Conservation (phyloP, 2,797 vertebrate species). For the Etheostoma perlongum region DNA sequence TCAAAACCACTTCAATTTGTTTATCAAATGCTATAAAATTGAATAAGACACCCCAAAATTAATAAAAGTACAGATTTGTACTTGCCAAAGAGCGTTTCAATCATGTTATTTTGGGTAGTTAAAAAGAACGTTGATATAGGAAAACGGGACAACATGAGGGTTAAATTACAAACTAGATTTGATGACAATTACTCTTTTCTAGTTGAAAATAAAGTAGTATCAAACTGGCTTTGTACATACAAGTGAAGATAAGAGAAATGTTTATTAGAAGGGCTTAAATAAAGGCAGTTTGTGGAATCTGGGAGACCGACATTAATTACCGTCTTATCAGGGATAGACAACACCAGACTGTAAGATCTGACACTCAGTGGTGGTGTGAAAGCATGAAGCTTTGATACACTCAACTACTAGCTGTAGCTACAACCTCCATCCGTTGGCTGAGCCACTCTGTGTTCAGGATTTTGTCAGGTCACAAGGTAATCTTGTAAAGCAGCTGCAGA, state of each 20-base stretch:
- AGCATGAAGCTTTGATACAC: slow-evolving; percentile 5
- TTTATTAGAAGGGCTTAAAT: background rate
- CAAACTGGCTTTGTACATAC: background rate
- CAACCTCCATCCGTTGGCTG: slow-evolving; percentile 19
- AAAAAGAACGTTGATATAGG: too few species aligned
- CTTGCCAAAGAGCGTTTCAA: too few species aligned
- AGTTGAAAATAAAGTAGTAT: background rate
- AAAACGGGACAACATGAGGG: too few species aligned
- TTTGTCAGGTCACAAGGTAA: slow-evolving; percentile 47
- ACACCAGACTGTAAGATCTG: background rate
- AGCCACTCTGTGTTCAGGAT: slow-evolving; percentile 36
- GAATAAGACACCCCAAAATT: too few species aligned
- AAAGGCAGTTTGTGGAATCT: background rate
- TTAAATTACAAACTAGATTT: background rate
- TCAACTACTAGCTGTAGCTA: slow-evolving; percentile 18
- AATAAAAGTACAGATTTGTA: too few species aligned
- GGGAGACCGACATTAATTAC: background rate
- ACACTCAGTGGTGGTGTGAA: background rate
- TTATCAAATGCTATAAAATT: too few species aligned
- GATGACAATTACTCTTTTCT: background rate
- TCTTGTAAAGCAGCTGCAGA: slow-evolving; percentile 44
- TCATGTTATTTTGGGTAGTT: too few species aligned
- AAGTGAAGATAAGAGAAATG: background rate
- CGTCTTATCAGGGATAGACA: background rate
- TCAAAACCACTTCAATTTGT: too few species aligned